These are phyloP conservation scores for Drosophila nr. fundita DNA, from an alignment of 2,888 invertebrate species.

Conservation along the genomic window DNA sequence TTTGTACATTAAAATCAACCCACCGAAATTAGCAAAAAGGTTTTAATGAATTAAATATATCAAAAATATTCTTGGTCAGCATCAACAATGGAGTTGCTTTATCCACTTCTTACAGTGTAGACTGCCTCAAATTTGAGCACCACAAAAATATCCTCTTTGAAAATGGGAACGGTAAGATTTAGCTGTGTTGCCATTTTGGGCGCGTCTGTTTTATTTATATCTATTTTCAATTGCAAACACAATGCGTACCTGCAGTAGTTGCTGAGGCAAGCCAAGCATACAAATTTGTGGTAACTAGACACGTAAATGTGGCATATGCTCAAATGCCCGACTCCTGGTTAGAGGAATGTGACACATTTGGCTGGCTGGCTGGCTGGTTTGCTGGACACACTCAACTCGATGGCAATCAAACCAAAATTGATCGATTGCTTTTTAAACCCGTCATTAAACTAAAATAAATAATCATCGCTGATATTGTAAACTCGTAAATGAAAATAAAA, in stretches of 20 bases:
- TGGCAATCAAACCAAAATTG: slow-evolving; percentile 53
- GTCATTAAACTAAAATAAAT: slow-evolving; percentile 70
- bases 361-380: slow-evolving; percentile 10
- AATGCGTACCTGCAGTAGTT: not conserved
- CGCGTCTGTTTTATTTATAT: not conserved
- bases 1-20: not conserved
- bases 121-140: not conserved
- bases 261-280: not conserved
- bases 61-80: not conserved
- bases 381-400: not conserved
- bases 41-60: too few species aligned
- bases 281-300: not conserved
- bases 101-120: too few species aligned
- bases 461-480: slow-evolving; percentile 73
- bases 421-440: slow-evolving; percentile 78
- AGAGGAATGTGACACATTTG: slow-evolving; percentile 45
- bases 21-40: too few species aligned
- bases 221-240: not conserved
- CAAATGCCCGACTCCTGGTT: slow-evolving; percentile 18
- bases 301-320: slow-evolving; percentile 7
- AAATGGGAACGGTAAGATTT: not conserved
- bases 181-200: not conserved
- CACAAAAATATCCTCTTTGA: not conserved
- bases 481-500: slow-evolving; percentile 64
- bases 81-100: not conserved